Evolutionary conservation across 2,888 invertebrate genomes (phyloP), one percentile per base, ranked within the genome.

Genomic region (Psococerastis gibbosa): DNA sequence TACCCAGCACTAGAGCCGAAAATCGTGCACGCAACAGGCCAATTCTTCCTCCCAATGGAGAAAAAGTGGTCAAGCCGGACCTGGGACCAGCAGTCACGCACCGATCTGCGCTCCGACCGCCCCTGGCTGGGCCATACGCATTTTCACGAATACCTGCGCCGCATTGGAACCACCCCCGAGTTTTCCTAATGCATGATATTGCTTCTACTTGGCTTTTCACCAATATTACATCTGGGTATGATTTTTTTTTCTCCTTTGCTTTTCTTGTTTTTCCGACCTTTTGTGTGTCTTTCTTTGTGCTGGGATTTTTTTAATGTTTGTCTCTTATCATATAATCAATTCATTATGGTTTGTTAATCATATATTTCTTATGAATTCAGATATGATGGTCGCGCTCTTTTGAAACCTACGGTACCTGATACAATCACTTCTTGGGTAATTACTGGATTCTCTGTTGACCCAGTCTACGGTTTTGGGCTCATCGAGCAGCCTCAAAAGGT

Each of bases 111-210:
- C 61, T 62, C 47, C 45, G 84, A 50, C 80, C 85, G 11, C 85
- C 88, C 11, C 64, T 79, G 52, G 87, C 85, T 15, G 89, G 88
- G 22, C 88, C 87, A 22, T 89, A 84, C 60, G 88, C 88, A 45
- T 89, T 88, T 68, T 87, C 87, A 55, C 71, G 84, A 45, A 75
- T 87, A 51, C 89, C 88, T 27, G 69, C 77, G 50, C 83, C 85
- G 23, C 69, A 70, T 49, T 77, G 78, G 75, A 73, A 75, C 57
- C 73, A 77, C 54, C 87, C 87, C 32, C 73, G 83, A 49, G 75
- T 84, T 55, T 82, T 80, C 64, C 72, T 85, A 51, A 73, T 77
- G 56, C 68, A 75, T 55, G 66, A 75, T 49, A 73, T 82, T 33
- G 72, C 71, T 32, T 67, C 73, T 45, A 85, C 88, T 33, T 88